These are phyloP conservation scores for Drosophila subsilvestris DNA, from an alignment of 2,888 invertebrate genomes.

Conservation along the genomic window DNA sequence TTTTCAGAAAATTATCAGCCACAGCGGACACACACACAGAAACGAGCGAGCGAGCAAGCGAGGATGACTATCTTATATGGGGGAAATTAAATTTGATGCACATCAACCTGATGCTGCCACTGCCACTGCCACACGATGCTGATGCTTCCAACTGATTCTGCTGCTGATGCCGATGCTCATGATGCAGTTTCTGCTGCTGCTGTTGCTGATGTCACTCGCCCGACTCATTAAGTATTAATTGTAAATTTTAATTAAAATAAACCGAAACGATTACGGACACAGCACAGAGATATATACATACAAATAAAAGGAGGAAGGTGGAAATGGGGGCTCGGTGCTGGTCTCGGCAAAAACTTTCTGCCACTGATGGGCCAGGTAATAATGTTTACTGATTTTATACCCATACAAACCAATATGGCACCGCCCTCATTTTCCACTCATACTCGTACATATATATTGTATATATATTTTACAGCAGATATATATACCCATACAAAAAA, in stretches of 20 bases:
- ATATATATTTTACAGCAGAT: constrained; percentile 26
- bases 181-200: constrained; percentile 24
- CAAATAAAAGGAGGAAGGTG: too few relatives aligned
- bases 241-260: constrained; percentile 79
- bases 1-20: constrained; percentile 57
- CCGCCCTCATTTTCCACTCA: neutral
- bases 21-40: constrained; percentile 35
- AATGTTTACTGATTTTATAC: constrained; percentile 56
- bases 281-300: constrained; percentile 3
- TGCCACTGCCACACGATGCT: neutral
- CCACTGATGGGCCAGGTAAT: constrained; percentile 57
- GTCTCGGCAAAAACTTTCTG: constrained; percentile 29
- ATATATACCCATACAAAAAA: constrained; percentile 5
- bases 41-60: neutral
- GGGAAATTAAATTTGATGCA: constrained; percentile 67
- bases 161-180: constrained; percentile 10
- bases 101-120: constrained; percentile 43
- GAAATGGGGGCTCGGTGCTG: neutral
- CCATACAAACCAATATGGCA: constrained; percentile 10
- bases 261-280: constrained; percentile 59
- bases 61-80: constrained; percentile 13
- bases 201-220: constrained; percentile 56
- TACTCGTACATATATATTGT: constrained; percentile 1
- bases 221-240: constrained; percentile 79
- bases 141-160: neutral